Evolutionary conservation across 2,888 invertebrate genomes (phyloP), one percentile per base, ranked within the genome.

Genomic region (Acronicta leporina): DNA sequence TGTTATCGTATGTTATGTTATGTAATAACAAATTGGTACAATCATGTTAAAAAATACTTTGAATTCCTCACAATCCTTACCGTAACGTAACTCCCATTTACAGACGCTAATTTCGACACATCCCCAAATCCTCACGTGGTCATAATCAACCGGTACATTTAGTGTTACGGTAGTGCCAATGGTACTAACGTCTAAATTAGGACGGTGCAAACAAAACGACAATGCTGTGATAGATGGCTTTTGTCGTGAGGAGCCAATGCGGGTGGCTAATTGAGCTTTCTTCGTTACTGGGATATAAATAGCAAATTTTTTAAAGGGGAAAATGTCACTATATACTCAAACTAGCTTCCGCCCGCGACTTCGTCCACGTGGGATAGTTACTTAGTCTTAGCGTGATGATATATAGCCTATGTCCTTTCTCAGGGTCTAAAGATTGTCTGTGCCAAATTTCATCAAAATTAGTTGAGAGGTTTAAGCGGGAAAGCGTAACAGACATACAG

Each of bases 141-240:
- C 59, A 69, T 84, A 86, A 87, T 88, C 79, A 87, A 63, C 74
- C 69, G 86, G 80, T 66, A 83, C 86, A 85, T 88, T 87, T 78
- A 83, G 71, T 80, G 80, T 62, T 81, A 88, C 79, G 87, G 79
- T 77, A 48, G 56, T 74, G 84, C 67, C 54, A 63, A 65, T 63
- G 66, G 77, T 70, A 68, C 73, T 72, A 77, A 83, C 76, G 59
- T 78, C 82, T 84, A 82, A 78, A 85, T 84, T 79, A 80, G 74
- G 80, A 73, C 44, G 59, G 59, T 71, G 61, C 75, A 66, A 65
- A 73, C 66, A 73, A 77, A 71, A 71, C 50, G 48, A 68, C 53
- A 48, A 57, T 71, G 35, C 43, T 42, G 51, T 69, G 79, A 79
- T 63, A 48, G 60, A 73, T 78, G 60, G 66, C 43, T 63, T 58